A percentile compares a stretch with the other conserved stretches of the same genome.
phyloP scores from a whole-genome alignment of 1,140 invertebrate species.

The Maniola jurtina region DNA sequence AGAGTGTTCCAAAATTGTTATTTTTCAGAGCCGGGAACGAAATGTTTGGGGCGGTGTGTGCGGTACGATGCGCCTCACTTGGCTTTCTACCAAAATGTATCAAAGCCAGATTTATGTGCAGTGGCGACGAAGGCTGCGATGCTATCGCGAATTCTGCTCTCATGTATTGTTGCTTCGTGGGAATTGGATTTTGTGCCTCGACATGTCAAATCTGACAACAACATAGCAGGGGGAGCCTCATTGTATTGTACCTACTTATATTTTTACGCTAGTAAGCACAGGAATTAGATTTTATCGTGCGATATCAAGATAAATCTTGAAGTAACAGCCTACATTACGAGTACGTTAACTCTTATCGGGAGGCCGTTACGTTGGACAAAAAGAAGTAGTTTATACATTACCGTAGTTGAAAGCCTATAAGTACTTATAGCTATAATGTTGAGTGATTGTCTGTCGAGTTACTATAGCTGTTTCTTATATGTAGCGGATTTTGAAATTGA shows the following conservation, averaged over 20 bases:
- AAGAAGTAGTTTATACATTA: no score
- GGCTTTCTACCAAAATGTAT: conserved; percentile 75
- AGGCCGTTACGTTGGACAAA: no score
- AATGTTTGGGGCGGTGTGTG: conserved; percentile 31
- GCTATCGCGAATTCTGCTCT: conserved; percentile 54
- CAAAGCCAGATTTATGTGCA: conserved; percentile 75
- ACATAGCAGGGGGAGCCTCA: conserved; percentile 22
- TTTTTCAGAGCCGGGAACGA: conserved; percentile 30
- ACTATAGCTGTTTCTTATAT: no score
- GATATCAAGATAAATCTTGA: neutral
- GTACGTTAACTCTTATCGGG: no score
- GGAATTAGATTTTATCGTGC: neutral
- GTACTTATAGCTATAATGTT: no score
- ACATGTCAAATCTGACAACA: conserved; percentile 41
- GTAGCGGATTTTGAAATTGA: no score
- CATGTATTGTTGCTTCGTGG: conserved; percentile 52
- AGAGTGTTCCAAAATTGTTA: conserved; percentile 25
- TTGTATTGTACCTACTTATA: conserved; percentile 15
- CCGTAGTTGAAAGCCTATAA: no score
- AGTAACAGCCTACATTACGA: neutral
- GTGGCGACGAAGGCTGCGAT: conserved; percentile 64
- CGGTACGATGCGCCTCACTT: conserved; percentile 47
- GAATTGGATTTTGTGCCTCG: conserved; percentile 50
- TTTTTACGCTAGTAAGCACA: conserved; percentile 8
- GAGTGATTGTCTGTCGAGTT: no score